A percentile compares a stretch with the other conserved stretches of the same genome.
Conservation (phyloP, 2,888 invertebrate genomes). For the Protodeltote pygarga region DNA sequence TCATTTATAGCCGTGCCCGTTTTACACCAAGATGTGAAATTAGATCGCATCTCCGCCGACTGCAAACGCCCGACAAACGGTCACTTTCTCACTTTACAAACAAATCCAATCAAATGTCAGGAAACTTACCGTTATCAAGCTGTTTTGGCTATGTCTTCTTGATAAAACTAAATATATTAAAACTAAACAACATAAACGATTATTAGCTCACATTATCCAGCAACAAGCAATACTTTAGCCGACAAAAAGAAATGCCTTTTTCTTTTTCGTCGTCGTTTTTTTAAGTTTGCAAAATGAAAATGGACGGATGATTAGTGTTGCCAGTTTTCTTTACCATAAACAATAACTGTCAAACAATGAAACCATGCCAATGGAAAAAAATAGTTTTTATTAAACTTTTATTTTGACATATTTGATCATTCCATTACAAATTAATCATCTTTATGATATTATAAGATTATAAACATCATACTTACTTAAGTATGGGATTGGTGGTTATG, state of each 20-base stretch:
- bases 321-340: conserved; percentile 39
- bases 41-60: conserved; percentile 73
- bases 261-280: conserved; percentile 81
- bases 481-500: too few relatives aligned
- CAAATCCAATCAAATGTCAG: conserved; percentile 77
- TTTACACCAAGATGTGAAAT: conserved; percentile 74
- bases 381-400: too few relatives aligned
- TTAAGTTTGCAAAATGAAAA: conserved; percentile 80
- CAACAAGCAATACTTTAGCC: conserved; percentile 64
- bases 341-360: conserved; percentile 40
- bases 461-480: too few relatives aligned
- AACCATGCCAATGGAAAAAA: too few relatives aligned
- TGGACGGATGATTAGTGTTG: conserved; percentile 73
- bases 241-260: conserved; percentile 70
- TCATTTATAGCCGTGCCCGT: conserved; percentile 74
- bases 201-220: conserved; percentile 75
- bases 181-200: conserved; percentile 61
- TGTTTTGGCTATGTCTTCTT: conserved; percentile 50
- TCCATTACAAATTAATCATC: too few relatives aligned
- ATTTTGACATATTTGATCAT: too few relatives aligned
- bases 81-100: conserved; percentile 83
- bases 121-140: conserved; percentile 75
- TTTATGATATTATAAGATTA: too few relatives aligned
- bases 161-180: conserved; percentile 59
- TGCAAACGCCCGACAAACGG: conserved; percentile 74